Percentiles rank a stretch among this genome's conserved stretches.
phyloP scores from a whole-genome alignment of 2,113 vertebrate species.

The Serilophus lunatus region DNA sequence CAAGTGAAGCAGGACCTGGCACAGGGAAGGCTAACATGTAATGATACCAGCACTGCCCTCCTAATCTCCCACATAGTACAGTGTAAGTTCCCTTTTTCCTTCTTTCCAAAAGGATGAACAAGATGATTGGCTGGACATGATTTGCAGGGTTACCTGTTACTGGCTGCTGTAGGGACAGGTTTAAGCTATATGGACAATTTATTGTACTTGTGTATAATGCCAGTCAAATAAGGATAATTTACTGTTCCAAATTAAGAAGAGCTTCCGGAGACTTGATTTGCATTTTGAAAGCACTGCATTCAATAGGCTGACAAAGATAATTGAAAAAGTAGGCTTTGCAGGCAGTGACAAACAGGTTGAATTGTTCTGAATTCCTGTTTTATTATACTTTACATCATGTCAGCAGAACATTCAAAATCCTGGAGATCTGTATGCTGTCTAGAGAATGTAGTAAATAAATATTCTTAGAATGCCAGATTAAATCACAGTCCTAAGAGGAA shows the following conservation, averaged over 20 bases:
- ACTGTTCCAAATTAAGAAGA: background rate
- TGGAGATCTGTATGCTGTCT: background rate
- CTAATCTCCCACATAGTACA: constrained; percentile 95
- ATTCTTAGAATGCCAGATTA: background rate
- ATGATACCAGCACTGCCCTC: constrained; percentile 90
- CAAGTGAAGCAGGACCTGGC: constrained; percentile 95
- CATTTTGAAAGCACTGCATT: background rate
- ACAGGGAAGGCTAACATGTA: constrained; percentile 87
- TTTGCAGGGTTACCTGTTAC: background rate
- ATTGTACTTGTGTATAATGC: background rate
- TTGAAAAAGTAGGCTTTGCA: background rate
- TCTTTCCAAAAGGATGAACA: background rate
- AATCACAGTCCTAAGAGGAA: background rate
- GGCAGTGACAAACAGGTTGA: background rate
- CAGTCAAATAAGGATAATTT: background rate
- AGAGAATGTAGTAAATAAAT: constrained; percentile 21
- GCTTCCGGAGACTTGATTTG: background rate
- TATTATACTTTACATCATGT: background rate
- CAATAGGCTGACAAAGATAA: background rate
- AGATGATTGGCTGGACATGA: background rate
- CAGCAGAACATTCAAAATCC: background rate
- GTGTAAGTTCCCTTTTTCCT: constrained; percentile 78
- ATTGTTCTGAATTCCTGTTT: background rate
- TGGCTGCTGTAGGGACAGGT: background rate
- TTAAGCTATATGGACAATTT: background rate